phyloP scores from a whole-genome alignment of 2,888 invertebrate species.

The Xestobium rufovillosum region DNA sequence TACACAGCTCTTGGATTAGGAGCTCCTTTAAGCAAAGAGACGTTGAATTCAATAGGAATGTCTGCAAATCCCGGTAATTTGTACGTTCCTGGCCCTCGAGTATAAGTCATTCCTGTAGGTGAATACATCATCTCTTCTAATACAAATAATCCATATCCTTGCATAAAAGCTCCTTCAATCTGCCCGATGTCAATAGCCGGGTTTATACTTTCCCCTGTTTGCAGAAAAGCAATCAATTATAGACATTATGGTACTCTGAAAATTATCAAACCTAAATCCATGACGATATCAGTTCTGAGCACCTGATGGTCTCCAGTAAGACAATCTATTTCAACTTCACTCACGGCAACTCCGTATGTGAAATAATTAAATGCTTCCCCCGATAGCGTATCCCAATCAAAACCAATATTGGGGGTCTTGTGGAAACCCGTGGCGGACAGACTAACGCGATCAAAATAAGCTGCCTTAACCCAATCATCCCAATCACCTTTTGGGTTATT shows the following conservation, averaged over 20 bases:
- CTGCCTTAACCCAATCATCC: slow-evolving; percentile 74
- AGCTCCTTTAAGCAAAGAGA: slow-evolving; percentile 82
- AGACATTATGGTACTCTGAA: neutral
- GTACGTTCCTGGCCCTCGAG: slow-evolving; percentile 87
- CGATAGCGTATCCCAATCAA: slow-evolving; percentile 59
- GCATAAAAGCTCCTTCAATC: slow-evolving; percentile 90
- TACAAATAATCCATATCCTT: slow-evolving; percentile 89
- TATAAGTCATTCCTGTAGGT: slow-evolving; percentile 71
- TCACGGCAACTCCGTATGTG: slow-evolving; percentile 77
- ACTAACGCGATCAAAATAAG: slow-evolving; percentile 69
- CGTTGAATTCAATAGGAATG: slow-evolving; percentile 87
- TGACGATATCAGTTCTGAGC: slow-evolving; percentile 84
- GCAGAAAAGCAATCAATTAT: slow-evolving; percentile 4
- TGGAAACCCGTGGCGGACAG: slow-evolving; percentile 80
- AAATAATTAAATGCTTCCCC: slow-evolving; percentile 77
- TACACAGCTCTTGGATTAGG: slow-evolving; percentile 87
- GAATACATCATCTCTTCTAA: slow-evolving; percentile 86
- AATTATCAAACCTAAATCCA: slow-evolving; percentile 67
- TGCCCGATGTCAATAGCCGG: slow-evolving; percentile 97
- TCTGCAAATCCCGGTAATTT: slow-evolving; percentile 91
- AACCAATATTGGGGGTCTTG: slow-evolving; percentile 66
- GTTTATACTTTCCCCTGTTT: slow-evolving; percentile 72
- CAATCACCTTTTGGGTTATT: slow-evolving; percentile 71
- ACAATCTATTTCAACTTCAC: slow-evolving; percentile 90
- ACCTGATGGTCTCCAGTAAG: slow-evolving; percentile 90